A percentile compares a stretch with the other conserved stretches of the same genome.
These are phyloP conservation scores for Thymallus thymallus DNA, from an alignment of 2,113 vertebrate species.

Conservation along the genomic window DNA sequence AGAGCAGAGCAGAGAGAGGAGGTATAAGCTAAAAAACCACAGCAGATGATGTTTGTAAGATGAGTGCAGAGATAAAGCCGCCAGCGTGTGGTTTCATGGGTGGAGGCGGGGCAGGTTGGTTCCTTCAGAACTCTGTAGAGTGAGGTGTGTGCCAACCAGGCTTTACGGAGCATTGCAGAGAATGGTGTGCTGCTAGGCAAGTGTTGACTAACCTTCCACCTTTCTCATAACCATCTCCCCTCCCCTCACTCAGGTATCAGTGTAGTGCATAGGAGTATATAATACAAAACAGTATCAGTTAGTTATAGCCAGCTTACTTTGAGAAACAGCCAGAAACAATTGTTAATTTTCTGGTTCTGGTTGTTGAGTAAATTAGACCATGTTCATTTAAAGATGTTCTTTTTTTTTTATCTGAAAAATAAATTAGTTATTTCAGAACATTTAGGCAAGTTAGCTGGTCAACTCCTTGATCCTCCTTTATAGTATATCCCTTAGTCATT, in stretches of 20 bases:
- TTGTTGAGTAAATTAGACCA: no score
- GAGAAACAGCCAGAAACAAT: no score
- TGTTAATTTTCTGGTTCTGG: no score
- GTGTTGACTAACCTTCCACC: not conserved
- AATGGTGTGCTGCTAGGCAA: not conserved
- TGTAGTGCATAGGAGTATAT: not conserved
- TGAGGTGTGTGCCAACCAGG: not conserved
- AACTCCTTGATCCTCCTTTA: no score
- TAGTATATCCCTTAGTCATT: no score
- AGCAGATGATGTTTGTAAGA: constrained; percentile 54
- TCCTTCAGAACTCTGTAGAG: not conserved
- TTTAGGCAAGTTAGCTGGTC: no score
- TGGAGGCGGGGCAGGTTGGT: not conserved
- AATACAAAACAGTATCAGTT: no score
- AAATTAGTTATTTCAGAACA: no score
- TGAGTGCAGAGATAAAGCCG: constrained; percentile 49
- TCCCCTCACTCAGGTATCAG: not conserved
- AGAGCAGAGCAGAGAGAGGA: constrained; percentile 8
- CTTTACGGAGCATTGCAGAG: not conserved
- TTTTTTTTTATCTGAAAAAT: no score
- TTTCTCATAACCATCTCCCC: not conserved
- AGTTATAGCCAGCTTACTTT: no score
- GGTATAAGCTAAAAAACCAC: constrained; percentile 41
- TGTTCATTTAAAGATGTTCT: no score
- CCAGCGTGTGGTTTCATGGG: constrained; percentile 46